Conservation (phyloP, 2,888 invertebrate genomes). For the Scaptomyza polygonia region DNA sequence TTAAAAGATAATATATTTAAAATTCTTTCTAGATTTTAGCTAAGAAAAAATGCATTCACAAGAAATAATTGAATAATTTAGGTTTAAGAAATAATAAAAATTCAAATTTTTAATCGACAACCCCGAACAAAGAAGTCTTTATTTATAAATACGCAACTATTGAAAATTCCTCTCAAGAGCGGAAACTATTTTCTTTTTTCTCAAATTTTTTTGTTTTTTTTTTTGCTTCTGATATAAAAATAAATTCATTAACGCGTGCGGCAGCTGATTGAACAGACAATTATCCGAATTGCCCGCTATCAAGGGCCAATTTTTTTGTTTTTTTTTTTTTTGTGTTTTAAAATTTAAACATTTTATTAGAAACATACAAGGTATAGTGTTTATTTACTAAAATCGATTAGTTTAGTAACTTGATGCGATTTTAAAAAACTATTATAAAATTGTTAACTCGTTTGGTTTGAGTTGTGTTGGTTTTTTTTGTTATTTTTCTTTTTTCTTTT, state of each 20-base stretch:
- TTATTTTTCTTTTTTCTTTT: constrained; percentile 2
- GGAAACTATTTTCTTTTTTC: constrained; percentile 15
- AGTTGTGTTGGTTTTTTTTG: constrained; percentile 22
- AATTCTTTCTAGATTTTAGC: no score
- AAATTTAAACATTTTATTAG: constrained; percentile 73
- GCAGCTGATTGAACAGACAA: constrained; percentile 42
- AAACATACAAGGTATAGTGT: constrained; percentile 56
- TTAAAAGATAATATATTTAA: neutral
- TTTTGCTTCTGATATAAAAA: constrained; percentile 62
- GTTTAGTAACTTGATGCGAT: constrained; percentile 71
- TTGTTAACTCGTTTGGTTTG: constrained; percentile 52
- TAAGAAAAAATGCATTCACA: no score
- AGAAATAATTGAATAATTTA: no score
- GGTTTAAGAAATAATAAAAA: no score
- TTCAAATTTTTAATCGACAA: no score
- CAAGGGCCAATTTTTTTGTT: constrained; percentile 58
- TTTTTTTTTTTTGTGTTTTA: constrained; percentile 46
- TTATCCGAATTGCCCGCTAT: constrained; percentile 41
- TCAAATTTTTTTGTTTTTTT: constrained; percentile 11
- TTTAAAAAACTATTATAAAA: constrained; percentile 67
- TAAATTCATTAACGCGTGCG: constrained; percentile 74
- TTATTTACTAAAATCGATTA: constrained; percentile 62
- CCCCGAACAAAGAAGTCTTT: constrained; percentile 34
- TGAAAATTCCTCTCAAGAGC: constrained; percentile 25
- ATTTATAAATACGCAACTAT: constrained; percentile 54